Base-by-base conservation (phyloP, 2,113 vertebrate genomes). In the Varanus komodoensis region DNA sequence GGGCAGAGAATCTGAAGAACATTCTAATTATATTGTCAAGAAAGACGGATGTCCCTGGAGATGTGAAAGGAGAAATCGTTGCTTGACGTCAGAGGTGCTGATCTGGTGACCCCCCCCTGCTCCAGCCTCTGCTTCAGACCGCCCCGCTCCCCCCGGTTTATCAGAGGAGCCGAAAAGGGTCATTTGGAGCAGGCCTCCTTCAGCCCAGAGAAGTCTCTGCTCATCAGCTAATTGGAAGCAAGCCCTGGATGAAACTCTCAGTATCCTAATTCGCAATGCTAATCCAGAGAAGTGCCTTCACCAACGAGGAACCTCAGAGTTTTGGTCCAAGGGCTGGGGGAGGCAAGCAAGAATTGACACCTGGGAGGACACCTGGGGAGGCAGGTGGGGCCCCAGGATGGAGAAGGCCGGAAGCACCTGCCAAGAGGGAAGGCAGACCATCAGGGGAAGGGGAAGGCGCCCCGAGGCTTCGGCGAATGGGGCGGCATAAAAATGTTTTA, bases 1-100 rank as follows among this genome's bases (percentile, higher is more conserved):
- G 57, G 57, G 15, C 29, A 25, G 74, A 64, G n/a, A 78, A 82
- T 86, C 73, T 78, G 48, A 87, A 84, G 50, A 79, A 79, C 67
- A n/a, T 54, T 50, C 64, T 91, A 88, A 91, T 91, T 88, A 84
- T 79, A 84, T 91, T 88, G 86, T 91, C 86, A 84, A 57, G 74
- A 7, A 86, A 80, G 81, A 91, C 80, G 68, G 48, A 88, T 80
- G 81, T 54, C 50, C 74, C 74, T 74, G 54, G 64, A 48, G 82
- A 79, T 61, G 90, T 71, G 44, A 68, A 34, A 79, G 64, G 50
- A 84, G 21, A 64, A 88, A 84, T 57, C 52, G 64, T 84, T 88
- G 84, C 88, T 91, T 84, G 84, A 61, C 12, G 11, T 38, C 15
- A 14, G n/a, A 61, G 86, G 27, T 7, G 34, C 14, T 25, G 74